Evolutionary conservation across 37 sponge, comb jelly and placozoan species (phyloP), one percentile per base, ranked within the genome.

Genomic region (Theonella swinhoei): DNA sequence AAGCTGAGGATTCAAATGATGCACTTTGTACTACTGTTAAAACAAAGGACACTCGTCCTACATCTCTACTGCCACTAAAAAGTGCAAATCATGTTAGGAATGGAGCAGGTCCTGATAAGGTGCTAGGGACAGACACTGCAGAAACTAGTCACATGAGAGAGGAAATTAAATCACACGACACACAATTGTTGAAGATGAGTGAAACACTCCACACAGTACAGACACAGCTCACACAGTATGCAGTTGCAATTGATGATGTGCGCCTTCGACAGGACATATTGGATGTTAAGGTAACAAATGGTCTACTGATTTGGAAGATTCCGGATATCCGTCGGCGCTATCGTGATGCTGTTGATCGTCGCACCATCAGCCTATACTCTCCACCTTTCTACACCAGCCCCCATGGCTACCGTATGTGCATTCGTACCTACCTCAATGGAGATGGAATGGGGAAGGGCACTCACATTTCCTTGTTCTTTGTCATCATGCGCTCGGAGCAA

Each of bases 391-490:
- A 79, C 35, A 91, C 91, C 32, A 87, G 88, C 33, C 83, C 88
- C 8, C 91, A 91, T 64, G 91, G 91, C 14, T 91, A 91, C 62
- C 71, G 91, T 7, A 86, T 91, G 87, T 91, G 91, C 67, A 54
- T 87, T 33, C 39, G 91, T 3, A 67, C 67, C 26, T 91, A 91
- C 78, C 74, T 91, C 14, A 87, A 91, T 78, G 91, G 91, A 25
- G 91, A 91, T 43, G 91, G 91, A 25, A 42, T 58, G 35, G 91
- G 91, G 4, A 91, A 91, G 54, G 88, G 88, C 1, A 73, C 91
- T 2, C 83, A 91, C 39, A 25, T 91, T n/a, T 83, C 88, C 0
- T 41, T 91, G 32, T 91, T 87, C 69, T 76, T 91, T 37, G 91
- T 91, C 22, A 30, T 91, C 41, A 91, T 91, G 91, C 68, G 70